Evolutionary conservation across 2,888 invertebrate species (phyloP), one percentile per base, ranked within the genome.

Genomic region (Amphipoea lucens): DNA sequence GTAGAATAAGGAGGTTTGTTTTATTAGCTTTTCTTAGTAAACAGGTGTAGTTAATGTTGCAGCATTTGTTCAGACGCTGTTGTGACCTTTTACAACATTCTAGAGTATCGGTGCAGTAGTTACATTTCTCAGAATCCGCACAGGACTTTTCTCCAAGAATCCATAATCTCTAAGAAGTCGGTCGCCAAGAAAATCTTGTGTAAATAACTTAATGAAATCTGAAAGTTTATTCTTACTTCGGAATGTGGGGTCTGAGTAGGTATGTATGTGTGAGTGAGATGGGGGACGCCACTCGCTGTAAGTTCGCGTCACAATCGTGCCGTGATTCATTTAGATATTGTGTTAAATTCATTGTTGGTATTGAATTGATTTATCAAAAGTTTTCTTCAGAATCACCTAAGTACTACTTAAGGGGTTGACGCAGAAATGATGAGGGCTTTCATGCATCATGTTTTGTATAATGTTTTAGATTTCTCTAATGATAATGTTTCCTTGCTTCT

Each of bases 31-130:
- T 69, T 73, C 48, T 54, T 69, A 65, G 81, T 69, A 69, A 81
- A 81, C 85, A 82, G 85, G 81, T 82, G 85, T 60, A 69, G 63
- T 74, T 82, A 54, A 82, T 85, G 81, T 85, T 81, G 23, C 45
- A 79, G n/a, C 71, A 71, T 71, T 79, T 40, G 60, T 71, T 51
- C 51, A 29, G 54, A 29, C 20, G 48, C 48, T 57, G 12, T 36
- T 36, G 63, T 57, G 54, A 54, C 45, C 40, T 62, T 57, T 84
- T 23, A 48, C 54, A 48, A 42, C 42, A 73, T 65, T 66, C 11
- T 48, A 57, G 6, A 54, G 36, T 62, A 70, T 23, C 1, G 5
- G 48, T 66, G 40, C 45, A 57, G 54, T n/a, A 62, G 20, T 11
- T 29, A 62, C 2, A 6, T 67, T n/a, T 62, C 45, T 62, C 4